phyloP scores from a whole-genome alignment of 2,888 invertebrate species.

The Acronicta alni region DNA sequence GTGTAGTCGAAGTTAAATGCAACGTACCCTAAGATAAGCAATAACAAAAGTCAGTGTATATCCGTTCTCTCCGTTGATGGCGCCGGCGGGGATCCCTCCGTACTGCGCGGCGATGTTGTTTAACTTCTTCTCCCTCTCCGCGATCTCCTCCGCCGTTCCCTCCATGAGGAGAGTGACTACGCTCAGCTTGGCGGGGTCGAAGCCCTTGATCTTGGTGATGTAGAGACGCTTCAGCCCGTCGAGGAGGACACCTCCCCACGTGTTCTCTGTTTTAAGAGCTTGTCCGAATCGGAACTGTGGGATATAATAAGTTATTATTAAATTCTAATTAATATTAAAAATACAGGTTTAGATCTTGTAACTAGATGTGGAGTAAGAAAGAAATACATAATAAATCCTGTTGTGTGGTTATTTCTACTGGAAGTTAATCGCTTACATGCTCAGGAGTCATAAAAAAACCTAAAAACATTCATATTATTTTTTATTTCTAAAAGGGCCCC shows the following conservation, averaged over 20 bases:
- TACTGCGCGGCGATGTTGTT: constrained; percentile 93
- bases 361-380: too few species aligned
- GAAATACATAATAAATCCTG: too few species aligned
- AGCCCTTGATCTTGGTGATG: constrained; percentile 96
- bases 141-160: constrained; percentile 93
- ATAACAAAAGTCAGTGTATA: constrained; percentile 99
- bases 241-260: constrained; percentile 91
- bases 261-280: constrained; percentile 90
- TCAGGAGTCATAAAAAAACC: too few species aligned
- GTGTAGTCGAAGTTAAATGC: too few species aligned
- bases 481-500: too few species aligned
- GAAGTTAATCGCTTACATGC: too few species aligned
- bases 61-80: constrained; percentile 97
- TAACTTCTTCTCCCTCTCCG: constrained; percentile 89
- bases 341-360: too few species aligned
- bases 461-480: too few species aligned
- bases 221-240: constrained; percentile 96
- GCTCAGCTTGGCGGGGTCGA: constrained; percentile 94
- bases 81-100: constrained; percentile 97
- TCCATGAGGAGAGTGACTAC: constrained; percentile 98
- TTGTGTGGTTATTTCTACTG: too few species aligned
- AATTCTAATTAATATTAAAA: background rate
- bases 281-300: constrained; percentile 96
- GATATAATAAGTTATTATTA: background rate
- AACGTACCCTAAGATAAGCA: constrained; percentile 96